Percentiles rank a stretch among this genome's conserved stretches.
These are phyloP conservation scores for Calvadosia cruxmelitensis DNA, from an alignment of 30 jellyfish, hydroid and myxozoan species.

Conservation along the genomic window DNA sequence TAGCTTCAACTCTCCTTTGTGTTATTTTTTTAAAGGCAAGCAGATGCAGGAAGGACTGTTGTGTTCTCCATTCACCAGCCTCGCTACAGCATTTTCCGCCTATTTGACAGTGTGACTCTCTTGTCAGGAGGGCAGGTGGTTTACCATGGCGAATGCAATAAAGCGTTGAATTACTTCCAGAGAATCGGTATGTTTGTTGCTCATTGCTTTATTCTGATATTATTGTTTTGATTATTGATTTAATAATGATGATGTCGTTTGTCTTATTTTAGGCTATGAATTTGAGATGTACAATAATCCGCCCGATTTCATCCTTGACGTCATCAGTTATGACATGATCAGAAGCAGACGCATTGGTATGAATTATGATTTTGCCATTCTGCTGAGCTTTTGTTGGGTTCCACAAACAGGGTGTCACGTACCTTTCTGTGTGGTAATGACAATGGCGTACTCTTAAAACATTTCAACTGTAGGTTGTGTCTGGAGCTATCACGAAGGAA, in stretches of 20 bases:
- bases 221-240: too few species aligned
- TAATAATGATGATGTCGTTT: too few species aligned
- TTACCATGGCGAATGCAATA: conserved; percentile 50
- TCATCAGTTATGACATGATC: conserved; percentile 18
- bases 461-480: too few species aligned
- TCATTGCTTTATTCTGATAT: too few species aligned
- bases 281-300: conserved; percentile 83
- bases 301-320: conserved; percentile 71
- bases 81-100: conserved; percentile 53
- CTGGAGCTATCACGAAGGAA: too few species aligned
- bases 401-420: too few species aligned
- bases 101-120: conserved; percentile 58
- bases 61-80: conserved; percentile 93
- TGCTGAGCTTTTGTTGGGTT: too few species aligned
- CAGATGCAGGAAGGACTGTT: conserved; percentile 66
- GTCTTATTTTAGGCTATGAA: conserved; percentile 27
- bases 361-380: too few species aligned
- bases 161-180: conserved; percentile 46
- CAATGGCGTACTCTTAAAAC: too few species aligned
- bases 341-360: conserved; percentile 31
- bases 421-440: too few species aligned
- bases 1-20: too few species aligned
- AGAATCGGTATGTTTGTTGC: conserved; percentile 63
- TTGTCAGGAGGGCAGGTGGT: conserved; percentile 56
- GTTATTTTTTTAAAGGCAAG: conserved; percentile 32